Evolutionary conservation across 2,113 vertebrate genomes (phyloP).

Genomic region (Sander lucioperca): DNA sequence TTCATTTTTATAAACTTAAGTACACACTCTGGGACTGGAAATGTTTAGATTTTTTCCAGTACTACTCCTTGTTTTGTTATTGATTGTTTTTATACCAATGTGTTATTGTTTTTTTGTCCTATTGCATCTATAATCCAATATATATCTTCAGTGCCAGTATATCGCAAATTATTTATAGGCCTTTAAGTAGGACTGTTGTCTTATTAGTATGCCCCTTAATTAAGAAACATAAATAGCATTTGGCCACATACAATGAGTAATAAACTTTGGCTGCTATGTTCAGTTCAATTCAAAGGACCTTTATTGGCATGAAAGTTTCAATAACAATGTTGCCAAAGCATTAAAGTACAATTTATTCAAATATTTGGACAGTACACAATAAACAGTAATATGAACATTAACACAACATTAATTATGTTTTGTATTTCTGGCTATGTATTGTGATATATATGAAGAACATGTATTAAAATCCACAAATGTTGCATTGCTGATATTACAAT

Average conservation of each 20-base stretch:
- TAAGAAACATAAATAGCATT: conserved; percentile 10
- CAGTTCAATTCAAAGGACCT: too few relatives aligned
- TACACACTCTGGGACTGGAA: not conserved
- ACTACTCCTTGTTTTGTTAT: not conserved
- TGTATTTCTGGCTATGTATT: not conserved
- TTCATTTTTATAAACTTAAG: conserved; percentile 23
- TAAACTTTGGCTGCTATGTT: not conserved
- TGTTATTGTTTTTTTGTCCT: conserved; percentile 6
- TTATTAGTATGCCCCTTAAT: not conserved
- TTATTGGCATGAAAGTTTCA: too few relatives aligned
- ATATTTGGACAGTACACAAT: too few relatives aligned
- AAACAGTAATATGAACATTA: too few relatives aligned
- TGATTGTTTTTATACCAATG: not conserved
- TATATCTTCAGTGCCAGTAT: not conserved
- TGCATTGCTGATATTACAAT: not conserved
- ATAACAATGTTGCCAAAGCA: too few relatives aligned
- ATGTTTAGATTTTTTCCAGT: not conserved
- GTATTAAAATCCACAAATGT: not conserved
- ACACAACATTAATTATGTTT: too few relatives aligned
- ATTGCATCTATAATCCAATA: not conserved
- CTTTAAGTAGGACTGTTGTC: not conserved
- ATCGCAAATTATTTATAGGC: not conserved
- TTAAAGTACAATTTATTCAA: too few relatives aligned
- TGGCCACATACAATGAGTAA: not conserved
- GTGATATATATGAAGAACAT: not conserved